Percentiles rank a stretch among this genome's conserved stretches.
Evolutionary conservation across 2,888 invertebrate genomes (phyloP).

Genomic region (Apoda limacodes): DNA sequence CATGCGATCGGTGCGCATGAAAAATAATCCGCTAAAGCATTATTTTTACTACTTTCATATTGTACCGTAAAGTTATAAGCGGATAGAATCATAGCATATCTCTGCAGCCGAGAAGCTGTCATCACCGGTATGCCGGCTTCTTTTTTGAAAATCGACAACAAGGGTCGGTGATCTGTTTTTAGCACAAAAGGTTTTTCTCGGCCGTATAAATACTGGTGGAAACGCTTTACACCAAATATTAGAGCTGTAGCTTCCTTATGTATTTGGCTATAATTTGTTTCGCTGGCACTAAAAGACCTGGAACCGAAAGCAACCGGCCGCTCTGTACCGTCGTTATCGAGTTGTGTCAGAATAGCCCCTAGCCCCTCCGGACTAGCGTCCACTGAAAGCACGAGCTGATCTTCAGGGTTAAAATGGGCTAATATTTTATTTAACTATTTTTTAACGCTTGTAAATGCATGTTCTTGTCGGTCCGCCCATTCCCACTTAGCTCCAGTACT

Average conservation of each 20-base stretch:
- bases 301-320: too few relatives aligned
- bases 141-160: slow-evolving; percentile 5
- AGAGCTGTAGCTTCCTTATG: slow-evolving; percentile 15
- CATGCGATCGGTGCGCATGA: too few relatives aligned
- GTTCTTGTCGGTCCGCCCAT: slow-evolving; percentile 8
- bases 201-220: slow-evolving; percentile 15
- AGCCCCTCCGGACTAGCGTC: slow-evolving; percentile 19
- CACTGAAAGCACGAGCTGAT: slow-evolving; percentile 16
- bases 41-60: slow-evolving; percentile 9
- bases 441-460: slow-evolving; percentile 4
- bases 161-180: slow-evolving; percentile 13
- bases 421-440: slow-evolving; percentile 10
- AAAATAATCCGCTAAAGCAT: slow-evolving; percentile 15
- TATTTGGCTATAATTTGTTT: slow-evolving; percentile 17
- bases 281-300: too few relatives aligned
- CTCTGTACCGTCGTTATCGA: too few relatives aligned
- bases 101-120: slow-evolving; percentile 14
- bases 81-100: slow-evolving; percentile 15
- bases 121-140: slow-evolving; percentile 10
- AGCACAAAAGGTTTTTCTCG: slow-evolving; percentile 9
- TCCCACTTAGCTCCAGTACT: slow-evolving; percentile 6
- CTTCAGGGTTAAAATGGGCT: slow-evolving; percentile 16
- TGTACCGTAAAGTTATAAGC: slow-evolving; percentile 16
- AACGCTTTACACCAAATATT: slow-evolving; percentile 10
- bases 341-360: too few relatives aligned